Evolutionary conservation across 2,113 vertebrate genomes (phyloP).

Genomic region (Syrrhaptes paradoxus): DNA sequence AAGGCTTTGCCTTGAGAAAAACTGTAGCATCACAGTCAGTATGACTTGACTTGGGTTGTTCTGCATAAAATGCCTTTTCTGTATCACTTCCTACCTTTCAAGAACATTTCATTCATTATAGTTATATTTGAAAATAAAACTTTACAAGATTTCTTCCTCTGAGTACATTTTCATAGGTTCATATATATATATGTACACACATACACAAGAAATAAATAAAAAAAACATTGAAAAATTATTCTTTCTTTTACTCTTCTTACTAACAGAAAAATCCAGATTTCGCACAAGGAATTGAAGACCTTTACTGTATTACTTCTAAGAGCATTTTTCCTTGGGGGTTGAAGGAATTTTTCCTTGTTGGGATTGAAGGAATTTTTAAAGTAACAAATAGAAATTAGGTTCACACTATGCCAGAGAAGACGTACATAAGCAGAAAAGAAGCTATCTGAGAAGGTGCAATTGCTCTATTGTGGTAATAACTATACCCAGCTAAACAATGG

Average conservation of each 20-base stretch:
- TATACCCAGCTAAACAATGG: neutral
- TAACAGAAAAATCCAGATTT: neutral
- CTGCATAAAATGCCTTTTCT: neutral
- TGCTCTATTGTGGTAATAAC: neutral
- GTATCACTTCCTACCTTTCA: neutral
- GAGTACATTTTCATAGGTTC: neutral
- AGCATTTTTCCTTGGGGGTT: neutral
- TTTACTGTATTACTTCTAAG: neutral
- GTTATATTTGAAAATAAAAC: neutral
- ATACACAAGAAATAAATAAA: fast-evolving
- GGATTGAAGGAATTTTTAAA: neutral
- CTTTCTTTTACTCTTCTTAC: neutral
- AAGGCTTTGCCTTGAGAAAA: neutral
- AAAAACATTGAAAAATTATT: neutral
- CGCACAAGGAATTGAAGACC: neutral
- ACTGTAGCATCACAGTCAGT: neutral
- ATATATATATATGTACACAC: no score
- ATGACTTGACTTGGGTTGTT: neutral
- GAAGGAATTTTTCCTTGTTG: neutral
- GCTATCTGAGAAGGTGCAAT: neutral
- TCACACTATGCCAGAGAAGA: neutral
- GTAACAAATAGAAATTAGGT: neutral
- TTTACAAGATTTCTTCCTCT: neutral
- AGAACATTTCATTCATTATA: neutral
- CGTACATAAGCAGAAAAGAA: neutral